Evolutionary conservation across 2,113 vertebrate genomes (phyloP), one percentile per base, ranked within the genome.

Genomic region (Ptilorrhoa leucosticta): DNA sequence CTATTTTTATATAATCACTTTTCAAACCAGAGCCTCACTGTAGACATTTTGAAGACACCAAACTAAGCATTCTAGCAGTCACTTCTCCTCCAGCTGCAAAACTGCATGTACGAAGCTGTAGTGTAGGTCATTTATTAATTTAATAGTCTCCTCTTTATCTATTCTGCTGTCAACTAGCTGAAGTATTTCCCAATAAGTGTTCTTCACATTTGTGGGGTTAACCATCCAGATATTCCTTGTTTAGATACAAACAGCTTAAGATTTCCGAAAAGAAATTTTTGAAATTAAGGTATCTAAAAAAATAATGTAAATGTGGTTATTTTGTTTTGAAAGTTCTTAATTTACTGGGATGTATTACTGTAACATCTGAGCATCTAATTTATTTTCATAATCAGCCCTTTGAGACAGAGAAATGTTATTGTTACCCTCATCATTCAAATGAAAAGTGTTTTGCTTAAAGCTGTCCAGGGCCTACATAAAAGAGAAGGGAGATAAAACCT

Each of bases 1-100:
- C 89, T 97, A 96, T 97, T 97, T 97, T 97, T 96, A 92, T 73
- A 90, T 89, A 95, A 91, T 89, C 90, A 47, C 85, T 94, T 93
- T 90, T 93, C 88, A 95, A 84, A 90, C n/a, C 35, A 91, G 58
- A 89, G 79, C 78, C 66, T 90, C 50, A 69, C 71, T 88, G 79
- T 63, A 96, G 94, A 90, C 73, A 91, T 95, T 94, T 91, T 90
- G 82, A 95, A 91, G 90, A 90, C 64, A 87, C 76, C 72, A 90
- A 60, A 78, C 58, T 78, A 80, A 81, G 75, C 69, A 65, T 90
- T 50, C 56, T 88, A 78, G 42, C 56, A 95, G 79, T 90, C 83
- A 66, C 66, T 88, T 69, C 60, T 89, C 39, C 66, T 87, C 69
- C 91, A 86, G 86, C 91, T 94, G 90, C 85, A 93, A 65, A 90